phyloP scores from a whole-genome alignment of 2,888 invertebrate genomes.

The Leptopilina drosophilae region DNA sequence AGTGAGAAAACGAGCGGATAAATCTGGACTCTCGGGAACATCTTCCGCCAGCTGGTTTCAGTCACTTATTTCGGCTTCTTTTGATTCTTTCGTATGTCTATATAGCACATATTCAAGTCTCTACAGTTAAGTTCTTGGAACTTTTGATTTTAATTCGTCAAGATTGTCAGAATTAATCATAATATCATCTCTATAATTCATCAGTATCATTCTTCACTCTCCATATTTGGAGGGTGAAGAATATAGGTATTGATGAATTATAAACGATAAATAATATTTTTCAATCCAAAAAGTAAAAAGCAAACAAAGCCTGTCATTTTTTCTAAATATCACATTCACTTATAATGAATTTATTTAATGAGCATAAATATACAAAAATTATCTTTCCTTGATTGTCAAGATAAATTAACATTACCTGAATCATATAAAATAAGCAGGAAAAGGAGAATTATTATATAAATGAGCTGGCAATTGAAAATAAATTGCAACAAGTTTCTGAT shows the following conservation, averaged over 20 bases:
- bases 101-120: constrained; percentile 63
- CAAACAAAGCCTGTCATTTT: too few relatives aligned
- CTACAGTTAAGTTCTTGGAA: constrained; percentile 58
- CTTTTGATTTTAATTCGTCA: constrained; percentile 59
- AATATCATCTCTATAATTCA: background rate
- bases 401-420: too few relatives aligned
- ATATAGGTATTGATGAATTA: too few relatives aligned
- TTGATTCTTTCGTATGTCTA: constrained; percentile 68
- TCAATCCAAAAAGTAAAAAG: too few relatives aligned
- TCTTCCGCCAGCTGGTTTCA: constrained; percentile 73
- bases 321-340: too few relatives aligned
- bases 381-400: too few relatives aligned
- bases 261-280: too few relatives aligned
- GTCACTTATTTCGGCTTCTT: constrained; percentile 70
- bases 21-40: constrained; percentile 63
- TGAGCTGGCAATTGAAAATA: background rate
- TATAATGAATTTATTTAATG: too few relatives aligned
- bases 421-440: too few relatives aligned
- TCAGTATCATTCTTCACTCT: too few relatives aligned
- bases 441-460: background rate
- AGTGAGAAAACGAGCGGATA: constrained; percentile 62
- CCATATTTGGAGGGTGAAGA: too few relatives aligned
- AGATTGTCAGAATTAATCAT: constrained; percentile 45
- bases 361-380: too few relatives aligned
- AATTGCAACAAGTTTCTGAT: background rate